Evolutionary conservation across 2,888 invertebrate genomes (phyloP), one percentile per base, ranked within the genome.

Genomic region (Furcula furcula): DNA sequence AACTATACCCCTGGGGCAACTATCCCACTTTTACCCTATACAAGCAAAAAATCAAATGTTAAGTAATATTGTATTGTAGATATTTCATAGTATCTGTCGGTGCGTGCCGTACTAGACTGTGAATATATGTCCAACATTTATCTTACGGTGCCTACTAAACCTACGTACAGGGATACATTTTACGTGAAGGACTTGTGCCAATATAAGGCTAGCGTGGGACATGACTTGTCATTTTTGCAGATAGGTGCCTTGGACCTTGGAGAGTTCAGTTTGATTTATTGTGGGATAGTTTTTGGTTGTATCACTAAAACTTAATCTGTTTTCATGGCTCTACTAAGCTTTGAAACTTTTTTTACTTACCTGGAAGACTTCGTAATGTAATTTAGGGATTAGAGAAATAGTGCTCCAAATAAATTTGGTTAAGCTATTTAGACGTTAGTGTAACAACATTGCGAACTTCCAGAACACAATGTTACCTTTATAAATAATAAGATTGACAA

Each of bases 261-360:
- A 36, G 43, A 45, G 40, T 40, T 41, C 40, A 36, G 50, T 44
- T 51, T 61, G 64, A 65, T 64, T 59, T 63, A 65, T 61, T 30
- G 46, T n/a, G 23, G 29, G 37, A 48, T 46, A 49, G 34, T 22
- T 43, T 47, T 46, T 43, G 43, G 44, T 38, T 46, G 34, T 52
- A 41, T 39, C 31, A 34, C 39, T 38, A 53, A 59, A 61, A 53
- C 57, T 61, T 59, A 51, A 43, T 33, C 40, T 19, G 18, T 38
- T 36, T 46, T 42, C 39, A 53, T 18, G 18, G 2, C 18, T 7
- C 3, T 18, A n/a, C n/a, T n/a, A n/a, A n/a, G n/a, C n/a, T n/a
- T n/a, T n/a, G n/a, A n/a, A n/a, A n/a, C n/a, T n/a, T n/a, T n/a
- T n/a, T n/a, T n/a, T n/a, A n/a, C n/a, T n/a, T n/a, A n/a, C n/a